phyloP scores from a whole-genome alignment of 2,113 vertebrate genomes.

The Apistogramma diplotaenia region DNA sequence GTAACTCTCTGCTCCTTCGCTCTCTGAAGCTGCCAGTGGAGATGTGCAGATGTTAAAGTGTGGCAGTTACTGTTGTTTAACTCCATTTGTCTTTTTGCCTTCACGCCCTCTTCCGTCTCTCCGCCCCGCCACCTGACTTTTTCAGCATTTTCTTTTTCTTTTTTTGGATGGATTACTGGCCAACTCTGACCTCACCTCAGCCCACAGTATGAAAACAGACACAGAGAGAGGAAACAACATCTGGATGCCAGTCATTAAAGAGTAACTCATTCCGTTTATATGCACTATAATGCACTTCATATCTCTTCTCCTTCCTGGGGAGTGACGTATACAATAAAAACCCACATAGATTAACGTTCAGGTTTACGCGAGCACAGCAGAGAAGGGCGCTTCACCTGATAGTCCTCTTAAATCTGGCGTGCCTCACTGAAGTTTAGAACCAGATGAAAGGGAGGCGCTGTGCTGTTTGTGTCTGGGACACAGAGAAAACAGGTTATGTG shows the following conservation, averaged over 20 bases:
- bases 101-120: neutral
- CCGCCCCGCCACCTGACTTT: neutral
- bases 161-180: slow-evolving; percentile 15
- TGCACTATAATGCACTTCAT: neutral
- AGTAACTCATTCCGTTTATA: slow-evolving; percentile 37
- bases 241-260: slow-evolving; percentile 64
- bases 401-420: neutral
- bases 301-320: neutral
- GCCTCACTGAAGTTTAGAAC: neutral
- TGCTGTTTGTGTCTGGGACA: neutral
- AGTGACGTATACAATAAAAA: neutral
- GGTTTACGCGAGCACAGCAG: neutral
- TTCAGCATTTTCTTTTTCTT: slow-evolving; percentile 18
- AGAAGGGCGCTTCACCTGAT: neutral
- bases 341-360: neutral
- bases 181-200: slow-evolving; percentile 70
- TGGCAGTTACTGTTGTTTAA: neutral
- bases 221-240: slow-evolving; percentile 56
- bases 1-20: slow-evolving; percentile 6
- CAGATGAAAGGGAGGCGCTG: neutral
- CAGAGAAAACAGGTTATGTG: neutral
- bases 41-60: slow-evolving; percentile 15
- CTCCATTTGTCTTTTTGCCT: slow-evolving; percentile 6
- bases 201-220: slow-evolving; percentile 49
- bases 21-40: slow-evolving; percentile 3